Evolutionary conservation across 2,888 invertebrate species (phyloP).

Genomic region (Thysanoteuthis rhombus): DNA sequence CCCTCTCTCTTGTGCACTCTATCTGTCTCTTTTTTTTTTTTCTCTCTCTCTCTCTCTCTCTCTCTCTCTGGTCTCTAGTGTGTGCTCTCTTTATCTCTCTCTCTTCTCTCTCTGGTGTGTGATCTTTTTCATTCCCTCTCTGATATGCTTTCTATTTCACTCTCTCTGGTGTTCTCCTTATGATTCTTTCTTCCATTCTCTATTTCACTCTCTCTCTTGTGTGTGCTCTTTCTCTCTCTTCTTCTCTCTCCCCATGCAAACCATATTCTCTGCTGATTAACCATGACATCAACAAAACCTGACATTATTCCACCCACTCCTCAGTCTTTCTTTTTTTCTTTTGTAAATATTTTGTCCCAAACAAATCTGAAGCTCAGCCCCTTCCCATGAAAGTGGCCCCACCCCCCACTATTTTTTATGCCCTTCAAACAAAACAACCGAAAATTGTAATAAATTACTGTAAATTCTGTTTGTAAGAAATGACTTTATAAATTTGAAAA

Average conservation of each 20-base stretch:
- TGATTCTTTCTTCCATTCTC: background rate
- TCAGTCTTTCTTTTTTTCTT: background rate
- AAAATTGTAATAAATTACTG: background rate
- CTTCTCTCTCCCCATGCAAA: background rate
- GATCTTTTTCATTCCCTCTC: background rate
- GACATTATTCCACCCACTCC: background rate
- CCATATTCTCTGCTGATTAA: background rate
- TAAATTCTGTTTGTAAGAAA: background rate
- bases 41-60: background rate
- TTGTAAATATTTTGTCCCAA: background rate
- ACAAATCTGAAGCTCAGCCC: background rate
- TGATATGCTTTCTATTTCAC: background rate
- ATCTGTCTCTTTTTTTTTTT: background rate
- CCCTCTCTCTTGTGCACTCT: background rate
- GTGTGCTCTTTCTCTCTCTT: background rate
- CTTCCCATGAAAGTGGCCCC: background rate
- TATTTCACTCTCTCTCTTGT: background rate
- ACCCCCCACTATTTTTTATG: background rate
- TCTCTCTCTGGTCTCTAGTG: background rate
- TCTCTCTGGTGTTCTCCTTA: background rate
- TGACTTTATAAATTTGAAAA: background rate
- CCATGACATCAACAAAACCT: background rate
- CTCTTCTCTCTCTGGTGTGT: background rate
- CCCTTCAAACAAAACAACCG: background rate
- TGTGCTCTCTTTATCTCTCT: background rate